Percentiles rank a stretch among this genome's conserved stretches.
These are phyloP conservation scores for Nineta flava DNA, from an alignment of 2,888 invertebrate genomes.

Conservation along the genomic window DNA sequence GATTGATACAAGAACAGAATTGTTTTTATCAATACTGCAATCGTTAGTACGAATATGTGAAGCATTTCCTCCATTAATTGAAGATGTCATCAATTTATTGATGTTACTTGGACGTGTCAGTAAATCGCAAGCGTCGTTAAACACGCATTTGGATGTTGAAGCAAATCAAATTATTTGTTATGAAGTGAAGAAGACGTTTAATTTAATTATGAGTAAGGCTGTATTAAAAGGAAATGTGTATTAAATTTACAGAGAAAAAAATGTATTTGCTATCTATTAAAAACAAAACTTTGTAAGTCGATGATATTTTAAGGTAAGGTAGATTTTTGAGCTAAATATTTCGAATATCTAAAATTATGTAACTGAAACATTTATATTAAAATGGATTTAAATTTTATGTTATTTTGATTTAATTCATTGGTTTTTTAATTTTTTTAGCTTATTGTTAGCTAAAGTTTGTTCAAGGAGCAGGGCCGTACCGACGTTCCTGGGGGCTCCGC, in stretches of 20 bases:
- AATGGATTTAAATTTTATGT: no score
- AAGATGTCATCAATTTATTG: constrained; percentile 73
- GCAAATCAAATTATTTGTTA: constrained; percentile 25
- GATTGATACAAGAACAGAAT: constrained; percentile 57
- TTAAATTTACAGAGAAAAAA: no score
- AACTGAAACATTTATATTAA: no score
- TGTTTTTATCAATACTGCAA: constrained; percentile 73
- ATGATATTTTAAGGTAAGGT: not conserved
- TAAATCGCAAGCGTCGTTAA: constrained; percentile 65
- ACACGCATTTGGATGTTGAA: constrained; percentile 26
- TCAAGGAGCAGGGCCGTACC: no score
- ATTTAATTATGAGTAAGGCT: constrained; percentile 44
- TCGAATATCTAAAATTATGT: not conserved
- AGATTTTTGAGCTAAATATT: constrained; percentile 1
- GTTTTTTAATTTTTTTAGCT: no score
- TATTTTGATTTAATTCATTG: no score
- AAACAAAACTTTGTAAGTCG: no score
- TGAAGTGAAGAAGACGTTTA: constrained; percentile 34
- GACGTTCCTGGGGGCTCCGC: no score
- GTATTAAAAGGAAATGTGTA: constrained; percentile 49
- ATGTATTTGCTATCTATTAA: not conserved
- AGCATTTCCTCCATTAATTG: constrained; percentile 83
- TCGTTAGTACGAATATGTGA: constrained; percentile 74
- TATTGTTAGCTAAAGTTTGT: no score
- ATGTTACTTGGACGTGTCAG: constrained; percentile 75